Conservation (phyloP, 2,113 vertebrate genomes). For the Etheostoma spectabile region DNA sequence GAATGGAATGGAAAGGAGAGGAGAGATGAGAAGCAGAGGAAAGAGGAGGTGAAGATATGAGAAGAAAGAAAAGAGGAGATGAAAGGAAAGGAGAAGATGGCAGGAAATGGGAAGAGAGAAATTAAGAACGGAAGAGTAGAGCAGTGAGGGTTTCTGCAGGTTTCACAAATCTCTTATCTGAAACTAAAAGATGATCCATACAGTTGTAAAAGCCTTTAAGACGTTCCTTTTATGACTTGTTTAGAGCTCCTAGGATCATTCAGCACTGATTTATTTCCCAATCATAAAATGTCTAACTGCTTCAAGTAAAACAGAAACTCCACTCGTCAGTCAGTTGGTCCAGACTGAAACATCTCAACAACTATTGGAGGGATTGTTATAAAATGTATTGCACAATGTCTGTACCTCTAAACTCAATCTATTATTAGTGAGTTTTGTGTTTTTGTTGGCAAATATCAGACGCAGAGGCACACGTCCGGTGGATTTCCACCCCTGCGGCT, state of each 20-base stretch:
- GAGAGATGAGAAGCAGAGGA: neutral
- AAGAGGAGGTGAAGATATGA: neutral
- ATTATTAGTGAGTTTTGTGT: slow-evolving; percentile 40
- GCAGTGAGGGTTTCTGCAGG: neutral
- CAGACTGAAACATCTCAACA: neutral
- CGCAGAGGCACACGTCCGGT: slow-evolving; percentile 47
- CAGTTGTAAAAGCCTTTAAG: neutral
- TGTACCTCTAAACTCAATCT: neutral
- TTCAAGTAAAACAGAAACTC: neutral
- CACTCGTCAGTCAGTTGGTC: neutral
- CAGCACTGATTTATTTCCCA: neutral
- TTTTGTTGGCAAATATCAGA: slow-evolving; percentile 38
- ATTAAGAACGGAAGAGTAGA: neutral
- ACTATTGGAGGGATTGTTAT: too few species aligned
- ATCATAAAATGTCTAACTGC: neutral
- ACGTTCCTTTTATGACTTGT: neutral
- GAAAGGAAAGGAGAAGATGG: neutral
- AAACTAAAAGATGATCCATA: neutral
- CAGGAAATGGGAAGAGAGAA: neutral
- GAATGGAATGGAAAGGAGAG: neutral
- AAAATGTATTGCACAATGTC: neutral
- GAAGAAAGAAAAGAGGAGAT: neutral
- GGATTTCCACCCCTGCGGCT: slow-evolving; percentile 51
- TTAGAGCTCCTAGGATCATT: neutral
- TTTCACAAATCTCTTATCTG: neutral